Evolutionary conservation across 2,888 invertebrate species (phyloP), one percentile per base, ranked within the genome.

Genomic region (Eurytoma adleriae): DNA sequence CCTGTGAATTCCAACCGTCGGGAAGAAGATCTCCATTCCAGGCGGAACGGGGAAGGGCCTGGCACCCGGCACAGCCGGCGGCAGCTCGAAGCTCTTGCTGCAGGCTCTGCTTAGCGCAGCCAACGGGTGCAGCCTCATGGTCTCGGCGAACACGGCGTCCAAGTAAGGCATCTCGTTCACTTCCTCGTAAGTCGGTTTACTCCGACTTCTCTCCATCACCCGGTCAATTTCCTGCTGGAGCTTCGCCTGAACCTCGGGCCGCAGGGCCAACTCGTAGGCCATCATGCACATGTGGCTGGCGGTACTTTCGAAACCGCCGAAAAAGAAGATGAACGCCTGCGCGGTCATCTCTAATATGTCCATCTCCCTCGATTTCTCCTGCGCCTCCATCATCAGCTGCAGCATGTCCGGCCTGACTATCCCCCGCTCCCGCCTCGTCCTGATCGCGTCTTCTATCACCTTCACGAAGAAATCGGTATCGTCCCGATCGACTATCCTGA

Each of bases 21-120:
- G 91, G 10, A 92, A 77, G 84, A 85, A 86, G 1, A 92, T 73
- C 0, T 84, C 74, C 10, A 84, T 84, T 1, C 90, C 91, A 27
- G 86, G 83, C 48, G 87, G 81, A 0, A 90, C 59, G 0, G 80
- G 52, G 13, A 86, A 84, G 0, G 86, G 83, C 57, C 84, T 81
- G 0, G 30, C n/a, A 0, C 83, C 85, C 0, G 87, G 84, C 16
- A 85, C 5, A 0, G 85, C 78, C 0, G 92, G 85, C 84, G 91
- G 83, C 83, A 93, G 84, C 48, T 91, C 91, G 80, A 92, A 93
- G 0, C 89, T 83, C 80, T 93, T 93, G 0, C 89, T 89, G 82
- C 93, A 93, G 2, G 90, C 83, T 81, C 94, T 89, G 82, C 93
- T 93, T 82, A 91, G 81, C 0, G 92, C 83, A 0, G 91, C 81